Evolutionary conservation across 1,140 invertebrate genomes (phyloP).

Genomic region (Meloidogyne chitwoodi): DNA sequence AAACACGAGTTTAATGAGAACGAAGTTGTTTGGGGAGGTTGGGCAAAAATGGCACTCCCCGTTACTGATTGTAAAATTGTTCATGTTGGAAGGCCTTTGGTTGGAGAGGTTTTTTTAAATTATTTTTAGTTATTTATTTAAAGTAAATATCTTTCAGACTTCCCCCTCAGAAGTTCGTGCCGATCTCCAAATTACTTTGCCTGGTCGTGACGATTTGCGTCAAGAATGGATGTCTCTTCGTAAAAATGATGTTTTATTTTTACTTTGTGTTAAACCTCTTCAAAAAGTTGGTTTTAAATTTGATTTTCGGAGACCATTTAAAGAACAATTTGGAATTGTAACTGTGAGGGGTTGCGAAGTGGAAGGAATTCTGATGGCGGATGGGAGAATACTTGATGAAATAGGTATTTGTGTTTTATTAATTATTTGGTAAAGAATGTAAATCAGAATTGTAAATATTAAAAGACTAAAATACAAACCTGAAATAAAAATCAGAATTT

Average conservation of each 20-base stretch:
- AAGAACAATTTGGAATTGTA: conserved; percentile 81
- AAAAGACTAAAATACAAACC: no score
- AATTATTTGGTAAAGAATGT: background rate
- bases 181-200: conserved; percentile 86
- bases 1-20: conserved; percentile 70
- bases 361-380: conserved; percentile 93
- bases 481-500: no score
- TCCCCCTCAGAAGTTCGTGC: conserved; percentile 82
- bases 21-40: conserved; percentile 84
- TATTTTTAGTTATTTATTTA: background rate
- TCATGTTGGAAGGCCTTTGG: conserved; percentile 66
- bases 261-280: conserved; percentile 81
- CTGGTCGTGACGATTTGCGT: conserved; percentile 82
- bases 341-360: conserved; percentile 95
- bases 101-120: conserved; percentile 70
- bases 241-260: conserved; percentile 95
- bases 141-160: conserved; percentile 52
- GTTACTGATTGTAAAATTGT: conserved; percentile 86
- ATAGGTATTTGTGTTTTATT: conserved; percentile 60
- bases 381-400: conserved; percentile 93
- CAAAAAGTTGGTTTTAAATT: conserved; percentile 71
- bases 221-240: conserved; percentile 84
- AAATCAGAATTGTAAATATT: no score
- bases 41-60: conserved; percentile 96
- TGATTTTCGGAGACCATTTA: conserved; percentile 69